A percentile compares a stretch with the other conserved stretches of the same genome.
These are phyloP conservation scores for Salvelinus sp. DNA, from an alignment of 2,113 vertebrate genomes.

Conservation along the genomic window DNA sequence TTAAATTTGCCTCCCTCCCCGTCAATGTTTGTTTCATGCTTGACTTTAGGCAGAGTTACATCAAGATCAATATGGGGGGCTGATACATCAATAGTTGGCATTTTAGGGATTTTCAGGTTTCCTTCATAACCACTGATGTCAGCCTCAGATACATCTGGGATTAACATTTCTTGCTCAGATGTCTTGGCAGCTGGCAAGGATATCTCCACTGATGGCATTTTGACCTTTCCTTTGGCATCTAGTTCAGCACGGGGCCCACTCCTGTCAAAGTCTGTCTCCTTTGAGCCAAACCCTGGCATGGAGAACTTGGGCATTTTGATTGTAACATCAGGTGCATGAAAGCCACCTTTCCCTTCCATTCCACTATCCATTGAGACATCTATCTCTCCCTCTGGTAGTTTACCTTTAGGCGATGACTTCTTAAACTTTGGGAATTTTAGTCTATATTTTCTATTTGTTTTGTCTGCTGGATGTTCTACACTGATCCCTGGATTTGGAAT, in stretches of 20 bases:
- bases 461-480: slow-evolving; percentile 48
- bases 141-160: slow-evolving; percentile 63
- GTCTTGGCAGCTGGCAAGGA: slow-evolving; percentile 61
- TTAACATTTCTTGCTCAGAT: slow-evolving; percentile 54
- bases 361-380: slow-evolving; percentile 47
- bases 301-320: slow-evolving; percentile 74
- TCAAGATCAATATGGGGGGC: slow-evolving; percentile 77
- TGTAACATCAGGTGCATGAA: slow-evolving; percentile 55
- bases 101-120: slow-evolving; percentile 66
- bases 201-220: slow-evolving; percentile 75
- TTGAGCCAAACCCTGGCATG: slow-evolving; percentile 65
- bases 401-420: slow-evolving; percentile 59
- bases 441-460: slow-evolving; percentile 56
- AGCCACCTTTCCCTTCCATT: slow-evolving; percentile 43
- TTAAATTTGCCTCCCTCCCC: slow-evolving; percentile 30
- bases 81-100: slow-evolving; percentile 69
- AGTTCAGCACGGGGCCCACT: slow-evolving; percentile 32
- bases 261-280: slow-evolving; percentile 46
- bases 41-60: slow-evolving; percentile 57
- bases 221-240: slow-evolving; percentile 63
- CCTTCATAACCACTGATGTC: slow-evolving; percentile 72
- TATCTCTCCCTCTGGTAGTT: slow-evolving; percentile 47
- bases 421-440: slow-evolving; percentile 72
- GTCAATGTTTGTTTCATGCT: slow-evolving; percentile 33
- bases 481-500: slow-evolving; percentile 52